Evolutionary conservation across 2,888 invertebrate species (phyloP).

Genomic region (Deroplatys truncata): DNA sequence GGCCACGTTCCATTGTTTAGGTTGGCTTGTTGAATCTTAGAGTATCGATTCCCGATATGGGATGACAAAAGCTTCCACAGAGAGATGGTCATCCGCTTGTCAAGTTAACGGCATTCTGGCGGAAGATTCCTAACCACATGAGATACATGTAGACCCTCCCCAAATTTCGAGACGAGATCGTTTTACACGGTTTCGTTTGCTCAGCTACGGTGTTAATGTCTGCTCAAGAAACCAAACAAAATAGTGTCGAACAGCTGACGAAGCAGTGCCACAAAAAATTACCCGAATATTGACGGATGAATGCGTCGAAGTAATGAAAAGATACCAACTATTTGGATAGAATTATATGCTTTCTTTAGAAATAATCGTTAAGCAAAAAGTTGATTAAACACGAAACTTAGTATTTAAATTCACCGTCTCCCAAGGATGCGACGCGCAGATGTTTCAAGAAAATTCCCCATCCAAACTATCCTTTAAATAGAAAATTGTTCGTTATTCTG

Average conservation of each 20-base stretch:
- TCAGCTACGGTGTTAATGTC: background rate
- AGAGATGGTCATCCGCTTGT: background rate
- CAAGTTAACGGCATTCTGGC: background rate
- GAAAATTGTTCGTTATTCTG: too few species aligned
- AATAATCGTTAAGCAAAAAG: too few species aligned
- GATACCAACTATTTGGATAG: too few species aligned
- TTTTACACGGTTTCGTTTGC: background rate
- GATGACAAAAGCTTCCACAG: background rate
- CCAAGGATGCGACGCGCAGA: too few species aligned
- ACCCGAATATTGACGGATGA: too few species aligned
- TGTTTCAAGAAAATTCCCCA: too few species aligned
- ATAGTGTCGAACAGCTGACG: background rate
- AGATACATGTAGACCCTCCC: background rate
- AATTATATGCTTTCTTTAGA: too few species aligned
- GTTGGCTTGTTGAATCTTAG: background rate
- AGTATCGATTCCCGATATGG: background rate
- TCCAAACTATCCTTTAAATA: too few species aligned
- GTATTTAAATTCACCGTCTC: too few species aligned
- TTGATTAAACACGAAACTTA: too few species aligned
- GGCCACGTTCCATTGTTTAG: background rate
- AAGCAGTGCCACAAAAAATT: background rate
- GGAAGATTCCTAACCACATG: background rate
- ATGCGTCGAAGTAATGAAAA: too few species aligned
- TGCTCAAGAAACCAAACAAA: background rate
- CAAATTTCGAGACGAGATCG: background rate